Conservation (phyloP, 2,113 vertebrate genomes). For the Anoplopoma fimbria region DNA sequence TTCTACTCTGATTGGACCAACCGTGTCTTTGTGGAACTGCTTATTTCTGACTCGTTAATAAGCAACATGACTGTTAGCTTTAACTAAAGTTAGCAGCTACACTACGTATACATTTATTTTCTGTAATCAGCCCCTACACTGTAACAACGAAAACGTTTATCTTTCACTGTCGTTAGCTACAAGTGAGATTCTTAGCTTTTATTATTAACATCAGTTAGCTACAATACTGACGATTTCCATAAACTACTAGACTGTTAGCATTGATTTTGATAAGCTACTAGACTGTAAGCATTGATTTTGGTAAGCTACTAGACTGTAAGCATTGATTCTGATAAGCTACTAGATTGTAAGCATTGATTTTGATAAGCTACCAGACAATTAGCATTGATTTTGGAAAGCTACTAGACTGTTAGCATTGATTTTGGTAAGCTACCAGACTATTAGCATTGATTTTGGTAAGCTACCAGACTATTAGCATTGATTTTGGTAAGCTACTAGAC, state of each 20-base stretch:
- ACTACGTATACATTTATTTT: not conserved
- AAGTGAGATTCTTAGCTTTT: too few species aligned
- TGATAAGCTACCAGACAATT: too few species aligned
- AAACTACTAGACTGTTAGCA: not conserved
- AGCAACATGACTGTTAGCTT: not conserved
- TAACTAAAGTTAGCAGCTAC: not conserved
- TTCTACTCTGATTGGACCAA: not conserved
- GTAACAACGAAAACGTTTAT: not conserved
- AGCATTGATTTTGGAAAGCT: too few species aligned
- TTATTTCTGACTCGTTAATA: too few species aligned
- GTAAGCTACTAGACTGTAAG: not conserved
- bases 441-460: not conserved
- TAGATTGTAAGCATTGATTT: too few species aligned
- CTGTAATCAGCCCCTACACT: not conserved
- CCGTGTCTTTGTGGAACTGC: too few species aligned
- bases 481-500: too few species aligned
- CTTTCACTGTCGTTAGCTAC: not conserved
- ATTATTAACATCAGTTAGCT: not conserved
- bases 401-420: too few species aligned
- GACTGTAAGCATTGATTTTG: too few species aligned
- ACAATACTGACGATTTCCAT: not conserved
- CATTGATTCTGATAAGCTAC: too few species aligned
- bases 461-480: too few species aligned
- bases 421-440: not conserved
- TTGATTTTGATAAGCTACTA: too few species aligned